These are phyloP conservation scores for Agrochola lychnidis DNA, from an alignment of 2,888 invertebrate species.

Conservation along the genomic window DNA sequence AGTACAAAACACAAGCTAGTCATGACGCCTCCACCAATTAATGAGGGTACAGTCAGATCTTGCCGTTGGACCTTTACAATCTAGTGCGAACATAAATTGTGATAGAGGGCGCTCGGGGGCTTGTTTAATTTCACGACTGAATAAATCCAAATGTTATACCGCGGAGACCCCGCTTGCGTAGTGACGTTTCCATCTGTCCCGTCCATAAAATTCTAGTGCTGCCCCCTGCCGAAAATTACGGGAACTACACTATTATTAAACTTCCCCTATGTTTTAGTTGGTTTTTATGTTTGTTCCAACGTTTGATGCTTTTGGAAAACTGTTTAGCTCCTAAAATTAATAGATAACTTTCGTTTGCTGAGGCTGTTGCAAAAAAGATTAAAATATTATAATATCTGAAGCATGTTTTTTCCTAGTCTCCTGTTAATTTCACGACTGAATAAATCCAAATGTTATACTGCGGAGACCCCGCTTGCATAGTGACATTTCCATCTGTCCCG, in stretches of 20 bases:
- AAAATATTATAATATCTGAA: too few species aligned
- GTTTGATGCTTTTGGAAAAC: not conserved
- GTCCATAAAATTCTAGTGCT: constrained; percentile 81
- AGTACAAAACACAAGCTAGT: constrained; percentile 77
- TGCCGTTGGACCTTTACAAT: constrained; percentile 83
- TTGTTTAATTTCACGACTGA: constrained; percentile 90
- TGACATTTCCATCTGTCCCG: constrained; percentile 81
- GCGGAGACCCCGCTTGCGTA: constrained; percentile 73
- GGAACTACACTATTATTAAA: constrained; percentile 49
- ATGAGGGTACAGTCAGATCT: constrained; percentile 82
- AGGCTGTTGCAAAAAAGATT: not conserved
- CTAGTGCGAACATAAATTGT: constrained; percentile 89
- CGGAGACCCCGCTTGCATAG: constrained; percentile 72
- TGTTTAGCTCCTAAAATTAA: too few species aligned
- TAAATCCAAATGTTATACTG: constrained; percentile 89
- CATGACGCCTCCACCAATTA: constrained; percentile 79
- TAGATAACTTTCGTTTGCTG: not conserved
- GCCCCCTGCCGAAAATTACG: constrained; percentile 69
- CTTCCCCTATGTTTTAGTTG: constrained; percentile 37
- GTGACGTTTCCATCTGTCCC: constrained; percentile 80
- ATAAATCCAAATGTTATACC: constrained; percentile 89
- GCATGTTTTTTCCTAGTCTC: too few species aligned
- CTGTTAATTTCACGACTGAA: constrained; percentile 90
- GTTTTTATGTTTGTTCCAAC: constrained; percentile 23
- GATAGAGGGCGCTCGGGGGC: constrained; percentile 85